phyloP scores from a whole-genome alignment of 2,113 vertebrate genomes.

The Mormoops blainvillei region DNA sequence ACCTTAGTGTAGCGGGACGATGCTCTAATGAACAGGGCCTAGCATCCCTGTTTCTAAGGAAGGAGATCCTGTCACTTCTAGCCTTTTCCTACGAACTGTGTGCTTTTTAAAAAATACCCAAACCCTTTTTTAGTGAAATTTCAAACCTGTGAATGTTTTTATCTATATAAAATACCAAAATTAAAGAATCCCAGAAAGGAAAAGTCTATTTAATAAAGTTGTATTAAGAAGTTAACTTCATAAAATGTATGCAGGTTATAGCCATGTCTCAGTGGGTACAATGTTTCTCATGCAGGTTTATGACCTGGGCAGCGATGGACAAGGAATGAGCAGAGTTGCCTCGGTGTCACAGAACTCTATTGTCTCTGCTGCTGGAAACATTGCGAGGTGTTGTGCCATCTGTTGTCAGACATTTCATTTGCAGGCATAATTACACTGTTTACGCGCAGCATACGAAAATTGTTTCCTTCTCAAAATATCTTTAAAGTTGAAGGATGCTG shows the following conservation, averaged over 20 bases:
- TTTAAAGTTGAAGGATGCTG: not conserved
- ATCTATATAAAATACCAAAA: not conserved
- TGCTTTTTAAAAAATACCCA: not conserved
- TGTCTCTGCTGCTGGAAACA: slow-evolving; percentile 92
- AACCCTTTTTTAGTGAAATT: not conserved
- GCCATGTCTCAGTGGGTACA: not conserved
- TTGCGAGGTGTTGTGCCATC: slow-evolving; percentile 86
- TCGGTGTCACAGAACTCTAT: slow-evolving; percentile 94
- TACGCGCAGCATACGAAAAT: not conserved
- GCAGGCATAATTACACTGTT: not conserved
- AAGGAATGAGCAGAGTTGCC: slow-evolving; percentile 94
- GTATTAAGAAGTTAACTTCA: not conserved
- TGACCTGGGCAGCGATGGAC: slow-evolving; percentile 92
- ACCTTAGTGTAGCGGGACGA: not conserved
- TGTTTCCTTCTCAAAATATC: not conserved
- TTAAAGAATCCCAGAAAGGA: not conserved
- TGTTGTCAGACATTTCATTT: not conserved
- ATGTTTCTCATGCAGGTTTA: slow-evolving; percentile 86
- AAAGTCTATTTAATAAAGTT: not conserved
- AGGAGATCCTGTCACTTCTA: not conserved
- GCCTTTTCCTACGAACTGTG: not conserved
- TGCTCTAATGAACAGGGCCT: not conserved
- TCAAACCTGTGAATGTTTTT: not conserved
- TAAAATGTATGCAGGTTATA: not conserved
- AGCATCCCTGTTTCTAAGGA: not conserved